phyloP scores from a whole-genome alignment of 2,888 invertebrate species.

The Drosophila kambysellisi region DNA sequence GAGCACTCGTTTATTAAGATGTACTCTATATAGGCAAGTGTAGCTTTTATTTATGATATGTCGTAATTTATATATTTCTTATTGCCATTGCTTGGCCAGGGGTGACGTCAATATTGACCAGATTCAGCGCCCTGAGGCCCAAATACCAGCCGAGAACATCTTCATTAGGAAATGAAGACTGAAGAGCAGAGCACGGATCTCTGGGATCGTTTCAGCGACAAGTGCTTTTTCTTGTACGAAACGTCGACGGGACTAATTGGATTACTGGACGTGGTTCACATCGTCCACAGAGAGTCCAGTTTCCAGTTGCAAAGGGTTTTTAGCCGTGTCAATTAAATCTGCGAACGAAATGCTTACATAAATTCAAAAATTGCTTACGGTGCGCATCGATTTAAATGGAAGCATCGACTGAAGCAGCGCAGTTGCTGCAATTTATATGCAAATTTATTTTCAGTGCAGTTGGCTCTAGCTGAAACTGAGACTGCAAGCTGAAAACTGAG shows the following conservation, averaged over 20 bases:
- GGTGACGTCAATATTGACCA: slow-evolving; percentile 57
- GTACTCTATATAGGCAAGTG: slow-evolving; percentile 33
- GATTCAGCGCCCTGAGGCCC: slow-evolving; percentile 46
- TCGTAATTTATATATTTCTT: slow-evolving; percentile 72
- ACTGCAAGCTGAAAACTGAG: neutral
- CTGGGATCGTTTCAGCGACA: slow-evolving; percentile 63
- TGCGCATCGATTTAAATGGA: slow-evolving; percentile 81
- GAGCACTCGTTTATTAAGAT: slow-evolving; percentile 12
- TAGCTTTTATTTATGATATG: slow-evolving; percentile 58
- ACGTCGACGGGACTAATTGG: slow-evolving; percentile 82
- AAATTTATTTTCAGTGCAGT: slow-evolving; percentile 70
- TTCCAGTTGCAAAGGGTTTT: slow-evolving; percentile 7
- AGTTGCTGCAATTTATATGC: slow-evolving; percentile 75
- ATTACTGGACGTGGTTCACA: slow-evolving; percentile 59
- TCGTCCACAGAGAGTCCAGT: neutral
- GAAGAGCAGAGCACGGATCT: slow-evolving; percentile 7
- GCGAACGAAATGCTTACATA: slow-evolving; percentile 82
- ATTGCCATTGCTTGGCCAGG: slow-evolving; percentile 35
- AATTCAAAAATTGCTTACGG: slow-evolving; percentile 81
- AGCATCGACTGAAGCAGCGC: slow-evolving; percentile 32
- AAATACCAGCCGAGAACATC: slow-evolving; percentile 60
- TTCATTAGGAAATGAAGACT: slow-evolving; percentile 70
- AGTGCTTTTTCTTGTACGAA: slow-evolving; percentile 83
- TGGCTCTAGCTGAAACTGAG: slow-evolving; percentile 12
- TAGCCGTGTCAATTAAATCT: slow-evolving; percentile 77